Evolutionary conservation across 1,140 invertebrate species (phyloP).

Genomic region (Drosophila busckii): DNA sequence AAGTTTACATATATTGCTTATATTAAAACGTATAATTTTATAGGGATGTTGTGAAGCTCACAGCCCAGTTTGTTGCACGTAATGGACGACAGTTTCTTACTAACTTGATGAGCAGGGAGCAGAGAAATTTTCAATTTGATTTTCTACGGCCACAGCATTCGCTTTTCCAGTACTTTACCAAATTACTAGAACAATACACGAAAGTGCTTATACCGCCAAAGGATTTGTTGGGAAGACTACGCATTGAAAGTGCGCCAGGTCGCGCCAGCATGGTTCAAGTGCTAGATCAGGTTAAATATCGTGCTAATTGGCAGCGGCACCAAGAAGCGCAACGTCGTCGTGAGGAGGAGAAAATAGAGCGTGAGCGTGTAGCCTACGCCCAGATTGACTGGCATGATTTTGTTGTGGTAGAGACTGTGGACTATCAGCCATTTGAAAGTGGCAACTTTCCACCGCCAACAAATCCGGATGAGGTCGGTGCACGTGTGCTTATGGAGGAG

Average conservation of each 20-base stretch:
- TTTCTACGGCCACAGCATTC: constrained; percentile 99
- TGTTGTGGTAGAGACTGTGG: constrained; percentile 99
- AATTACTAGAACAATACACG: constrained; percentile 98
- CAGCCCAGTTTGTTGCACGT: constrained; percentile 98
- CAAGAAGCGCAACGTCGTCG: constrained; percentile 94
- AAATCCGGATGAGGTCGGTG: constrained; percentile 97
- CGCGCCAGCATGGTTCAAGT: constrained; percentile 84
- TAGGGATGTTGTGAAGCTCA: constrained; percentile 98
- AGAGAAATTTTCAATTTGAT: constrained; percentile 99
- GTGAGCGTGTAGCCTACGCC: constrained; percentile 97
- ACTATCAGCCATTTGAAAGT: constrained; percentile 97
- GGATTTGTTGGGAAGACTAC: constrained; percentile 90
- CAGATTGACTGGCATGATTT: constrained; percentile 99
- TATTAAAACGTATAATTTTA: background rate
- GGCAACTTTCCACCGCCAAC: constrained; percentile 98
- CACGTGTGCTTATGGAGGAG: constrained; percentile 91
- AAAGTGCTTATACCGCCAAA: constrained; percentile 97
- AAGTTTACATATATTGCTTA: rapidly evolving
- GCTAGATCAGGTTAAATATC: constrained; percentile 94
- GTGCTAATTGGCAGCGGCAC: constrained; percentile 97
- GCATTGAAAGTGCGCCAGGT: constrained; percentile 84
- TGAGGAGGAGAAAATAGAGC: constrained; percentile 96
- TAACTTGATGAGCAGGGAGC: constrained; percentile 98
- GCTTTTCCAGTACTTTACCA: constrained; percentile 99
- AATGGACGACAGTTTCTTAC: constrained; percentile 99